Evolutionary conservation across 1,140 invertebrate species (phyloP), one percentile per base, ranked within the genome.

Genomic region (Tribolium castaneum): DNA sequence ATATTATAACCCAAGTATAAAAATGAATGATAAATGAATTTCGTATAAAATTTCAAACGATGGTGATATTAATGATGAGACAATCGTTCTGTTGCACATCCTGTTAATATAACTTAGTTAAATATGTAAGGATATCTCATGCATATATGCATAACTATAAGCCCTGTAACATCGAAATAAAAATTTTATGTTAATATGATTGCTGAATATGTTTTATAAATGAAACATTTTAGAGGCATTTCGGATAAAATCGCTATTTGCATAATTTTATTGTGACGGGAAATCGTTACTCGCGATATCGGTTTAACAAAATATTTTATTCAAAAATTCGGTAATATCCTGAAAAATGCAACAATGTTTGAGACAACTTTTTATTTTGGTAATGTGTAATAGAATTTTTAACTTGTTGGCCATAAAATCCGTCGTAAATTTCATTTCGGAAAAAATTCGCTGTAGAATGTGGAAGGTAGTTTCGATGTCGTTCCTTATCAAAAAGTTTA

Each of bases 191-290:
- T 81, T 83, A 82, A 82, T 80, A 82, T 82, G 62, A 82, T 83
- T 82, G 78, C 75, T 76, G 78, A 78, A 80, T 82, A 83, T 81
- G 82, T 83, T 82, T 83, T 83, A 77, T 81, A 83, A 83, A 83
- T 83, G 82, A 83, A 83, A 82, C 82, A 82, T 82, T 83, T 83
- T 80, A 78, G 70, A 78, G 81, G 78, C 59, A 81, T 82, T 82
- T 80, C 79, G 82, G 78, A 82, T 83, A 83, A 82, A 83, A 83
- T 80, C 76, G 59, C 78, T 78, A 83, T 83, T 83, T 83, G 78
- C 82, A 83, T 83, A 83, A 83, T 82, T 83, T 83, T 83, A 82
- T 83, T 81, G 81, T 80, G 71, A 78, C 75, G 75, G 78, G 78
- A 82, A 81, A 78, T 80, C 56, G 73, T 80, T 80, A 71, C 73